Conservation (phyloP, 2,888 invertebrate species). For the Eilema griseolum region DNA sequence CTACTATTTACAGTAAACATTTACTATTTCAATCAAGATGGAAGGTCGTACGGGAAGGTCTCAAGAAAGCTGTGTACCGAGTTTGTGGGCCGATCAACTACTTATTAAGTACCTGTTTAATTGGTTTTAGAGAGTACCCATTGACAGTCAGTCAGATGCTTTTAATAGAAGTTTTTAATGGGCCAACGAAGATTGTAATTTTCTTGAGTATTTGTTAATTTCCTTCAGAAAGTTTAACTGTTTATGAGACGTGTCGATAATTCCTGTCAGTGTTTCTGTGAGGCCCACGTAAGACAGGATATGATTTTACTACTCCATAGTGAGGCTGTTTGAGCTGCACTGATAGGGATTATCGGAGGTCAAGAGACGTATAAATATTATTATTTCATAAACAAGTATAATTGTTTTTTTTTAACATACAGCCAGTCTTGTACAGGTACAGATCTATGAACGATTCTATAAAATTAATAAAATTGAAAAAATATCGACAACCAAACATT, state of each 20-base stretch:
- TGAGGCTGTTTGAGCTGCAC: no score
- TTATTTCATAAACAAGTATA: background rate
- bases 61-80: constrained; percentile 36
- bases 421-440: background rate
- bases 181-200: constrained; percentile 10
- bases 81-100: constrained; percentile 28
- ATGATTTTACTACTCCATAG: no score
- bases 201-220: background rate
- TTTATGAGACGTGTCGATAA: no score
- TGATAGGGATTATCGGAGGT: no score
- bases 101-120: constrained; percentile 37
- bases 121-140: constrained; percentile 34
- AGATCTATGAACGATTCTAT: no score
- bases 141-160: constrained; percentile 19
- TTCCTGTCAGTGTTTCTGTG: no score
- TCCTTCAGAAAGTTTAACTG: background rate
- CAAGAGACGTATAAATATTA: no score
- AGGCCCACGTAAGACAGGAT: no score
- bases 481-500: no score
- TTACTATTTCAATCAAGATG: constrained; percentile 47
- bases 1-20: constrained; percentile 51
- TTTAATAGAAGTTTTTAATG: constrained; percentile 11
- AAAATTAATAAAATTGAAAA: no score
- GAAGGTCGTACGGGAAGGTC: constrained; percentile 42
- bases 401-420: no score